Conservation (phyloP, 1,140 invertebrate species). For the Nylanderia fulva region DNA sequence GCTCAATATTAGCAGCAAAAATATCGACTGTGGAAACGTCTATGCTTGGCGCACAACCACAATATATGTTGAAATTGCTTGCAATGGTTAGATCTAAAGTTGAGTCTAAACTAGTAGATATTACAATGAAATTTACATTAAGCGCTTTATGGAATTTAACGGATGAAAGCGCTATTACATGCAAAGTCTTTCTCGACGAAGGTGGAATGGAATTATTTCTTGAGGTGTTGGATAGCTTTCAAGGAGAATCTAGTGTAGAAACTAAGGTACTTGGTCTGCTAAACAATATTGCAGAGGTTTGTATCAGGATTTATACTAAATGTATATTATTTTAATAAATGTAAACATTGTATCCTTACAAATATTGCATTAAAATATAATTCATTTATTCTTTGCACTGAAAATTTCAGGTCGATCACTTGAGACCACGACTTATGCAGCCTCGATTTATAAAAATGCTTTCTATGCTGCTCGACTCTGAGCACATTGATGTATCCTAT, state of each 20-base stretch:
- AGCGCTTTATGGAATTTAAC: conserved; percentile 95
- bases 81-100: conserved; percentile 90
- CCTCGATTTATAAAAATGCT: conserved; percentile 89
- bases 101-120: conserved; percentile 88
- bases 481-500: conserved; percentile 93
- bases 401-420: conserved; percentile 78
- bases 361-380: background rate
- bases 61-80: conserved; percentile 92
- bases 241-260: conserved; percentile 89
- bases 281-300: conserved; percentile 94
- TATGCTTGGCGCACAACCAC: conserved; percentile 89
- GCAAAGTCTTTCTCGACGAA: conserved; percentile 90
- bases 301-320: conserved; percentile 42
- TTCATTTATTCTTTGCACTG: conserved; percentile 1
- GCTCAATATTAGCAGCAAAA: conserved; percentile 91
- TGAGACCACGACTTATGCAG: conserved; percentile 88
- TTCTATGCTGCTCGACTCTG: conserved; percentile 88
- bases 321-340: background rate
- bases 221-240: conserved; percentile 89
- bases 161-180: conserved; percentile 91
- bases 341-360: conserved; percentile 26
- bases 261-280: conserved; percentile 93
- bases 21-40: conserved; percentile 92
- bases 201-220: conserved; percentile 91
- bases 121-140: conserved; percentile 93